Evolutionary conservation across 2,797 vertebrate species (phyloP).

Genomic region (Dendrocincla fuliginosa): DNA sequence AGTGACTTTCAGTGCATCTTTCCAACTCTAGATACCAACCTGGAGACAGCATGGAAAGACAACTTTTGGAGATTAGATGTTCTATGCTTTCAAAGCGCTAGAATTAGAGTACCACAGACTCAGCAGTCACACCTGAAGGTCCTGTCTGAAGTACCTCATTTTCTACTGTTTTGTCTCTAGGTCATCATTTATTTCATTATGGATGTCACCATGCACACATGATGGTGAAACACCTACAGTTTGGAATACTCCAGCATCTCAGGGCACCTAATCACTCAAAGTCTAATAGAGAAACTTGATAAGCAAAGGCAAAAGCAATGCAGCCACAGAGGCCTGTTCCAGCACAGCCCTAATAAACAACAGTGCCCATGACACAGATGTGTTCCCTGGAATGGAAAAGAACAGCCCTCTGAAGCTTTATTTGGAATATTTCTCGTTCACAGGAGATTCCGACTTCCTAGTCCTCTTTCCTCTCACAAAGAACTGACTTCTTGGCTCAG

Average conservation of each 20-base stretch:
- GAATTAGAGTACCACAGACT: neutral
- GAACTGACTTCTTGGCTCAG: neutral
- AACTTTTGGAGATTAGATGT: neutral
- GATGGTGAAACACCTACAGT: neutral
- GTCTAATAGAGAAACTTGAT: neutral
- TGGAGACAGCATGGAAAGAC: neutral
- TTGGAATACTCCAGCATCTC: neutral
- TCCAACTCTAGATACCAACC: neutral
- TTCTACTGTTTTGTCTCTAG: neutral
- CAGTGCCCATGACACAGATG: neutral
- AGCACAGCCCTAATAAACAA: neutral
- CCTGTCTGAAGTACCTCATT: neutral
- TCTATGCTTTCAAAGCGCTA: neutral
- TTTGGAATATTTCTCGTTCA: neutral
- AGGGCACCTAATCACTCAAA: neutral
- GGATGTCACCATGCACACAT: neutral
- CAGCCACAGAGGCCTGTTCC: neutral
- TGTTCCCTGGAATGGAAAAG: neutral
- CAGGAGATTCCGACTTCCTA: neutral
- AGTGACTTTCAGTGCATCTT: neutral
- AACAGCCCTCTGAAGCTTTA: neutral
- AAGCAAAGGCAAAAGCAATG: neutral
- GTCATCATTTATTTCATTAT: neutral
- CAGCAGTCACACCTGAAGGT: neutral
- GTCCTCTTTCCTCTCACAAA: neutral